A percentile compares a stretch with the other conserved stretches of the same genome.
Evolutionary conservation across 2,888 invertebrate species (phyloP).

Genomic region (Metopia argyrocephala): DNA sequence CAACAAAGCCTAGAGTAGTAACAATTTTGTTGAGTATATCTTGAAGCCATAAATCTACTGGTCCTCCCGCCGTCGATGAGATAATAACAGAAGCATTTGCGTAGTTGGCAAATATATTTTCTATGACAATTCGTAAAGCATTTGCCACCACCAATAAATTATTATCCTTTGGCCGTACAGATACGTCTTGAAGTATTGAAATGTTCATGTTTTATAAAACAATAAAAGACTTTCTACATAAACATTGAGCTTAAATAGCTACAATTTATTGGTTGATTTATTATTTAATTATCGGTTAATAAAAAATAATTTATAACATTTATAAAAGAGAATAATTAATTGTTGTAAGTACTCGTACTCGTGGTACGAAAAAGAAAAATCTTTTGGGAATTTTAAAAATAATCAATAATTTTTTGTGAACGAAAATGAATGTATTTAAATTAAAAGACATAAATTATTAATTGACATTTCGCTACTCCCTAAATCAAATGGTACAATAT

Average conservation of each 20-base stretch:
- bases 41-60: slow-evolving; percentile 24
- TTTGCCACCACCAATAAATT: slow-evolving; percentile 67
- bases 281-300: background rate
- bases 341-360: too few species aligned
- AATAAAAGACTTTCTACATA: background rate
- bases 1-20: slow-evolving; percentile 66
- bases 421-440: too few species aligned
- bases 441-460: too few species aligned
- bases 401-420: too few species aligned
- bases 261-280: background rate
- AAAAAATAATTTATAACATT: background rate
- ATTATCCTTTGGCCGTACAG: slow-evolving; percentile 61
- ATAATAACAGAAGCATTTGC: slow-evolving; percentile 67
- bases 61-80: slow-evolving; percentile 57
- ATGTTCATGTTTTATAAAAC: slow-evolving; percentile 28
- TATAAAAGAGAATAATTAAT: too few species aligned
- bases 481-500: too few species aligned
- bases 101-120: slow-evolving; percentile 67
- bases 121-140: slow-evolving; percentile 67
- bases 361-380: too few species aligned
- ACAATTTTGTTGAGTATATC: slow-evolving; percentile 67
- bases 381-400: too few species aligned
- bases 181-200: slow-evolving; percentile 25
- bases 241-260: slow-evolving; percentile 18
- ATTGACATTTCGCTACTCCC: too few species aligned